phyloP scores from a whole-genome alignment of 2,797 vertebrate species.

The Diceros bicornis region DNA sequence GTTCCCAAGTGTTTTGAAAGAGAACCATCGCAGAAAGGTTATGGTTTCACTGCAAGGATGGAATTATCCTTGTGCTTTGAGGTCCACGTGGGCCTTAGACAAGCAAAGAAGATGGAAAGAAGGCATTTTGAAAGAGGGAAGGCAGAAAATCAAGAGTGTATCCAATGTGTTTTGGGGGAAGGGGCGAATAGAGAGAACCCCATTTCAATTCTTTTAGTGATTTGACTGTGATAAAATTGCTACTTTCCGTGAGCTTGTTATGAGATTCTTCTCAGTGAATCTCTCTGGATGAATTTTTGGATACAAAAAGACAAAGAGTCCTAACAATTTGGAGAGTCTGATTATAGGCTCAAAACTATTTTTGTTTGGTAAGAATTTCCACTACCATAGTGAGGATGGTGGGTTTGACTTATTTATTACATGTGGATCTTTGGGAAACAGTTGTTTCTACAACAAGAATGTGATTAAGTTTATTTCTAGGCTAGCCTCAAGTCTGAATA shows the following conservation, averaged over 20 bases:
- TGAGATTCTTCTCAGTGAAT: not conserved
- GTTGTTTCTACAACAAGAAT: not conserved
- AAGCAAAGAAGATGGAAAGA: not conserved
- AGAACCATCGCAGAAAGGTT: not conserved
- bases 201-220: not conserved
- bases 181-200: not conserved
- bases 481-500: not conserved
- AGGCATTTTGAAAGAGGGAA: not conserved
- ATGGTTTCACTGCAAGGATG: not conserved
- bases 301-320: not conserved
- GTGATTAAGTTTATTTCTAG: not conserved
- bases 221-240: not conserved
- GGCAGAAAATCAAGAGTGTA: not conserved
- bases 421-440: not conserved
- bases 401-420: not conserved
- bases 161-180: too few relatives aligned
- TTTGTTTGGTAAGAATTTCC: conserved; percentile 4
- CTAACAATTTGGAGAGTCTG: not conserved
- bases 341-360: not conserved
- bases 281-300: not conserved
- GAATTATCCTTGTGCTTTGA: not conserved
- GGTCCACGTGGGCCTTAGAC: not conserved
- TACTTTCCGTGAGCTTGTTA: not conserved
- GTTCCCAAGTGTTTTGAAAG: not conserved
- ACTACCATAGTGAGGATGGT: not conserved